These are phyloP conservation scores for Piprites chloris DNA, from an alignment of 2,113 vertebrate species.

Conservation along the genomic window DNA sequence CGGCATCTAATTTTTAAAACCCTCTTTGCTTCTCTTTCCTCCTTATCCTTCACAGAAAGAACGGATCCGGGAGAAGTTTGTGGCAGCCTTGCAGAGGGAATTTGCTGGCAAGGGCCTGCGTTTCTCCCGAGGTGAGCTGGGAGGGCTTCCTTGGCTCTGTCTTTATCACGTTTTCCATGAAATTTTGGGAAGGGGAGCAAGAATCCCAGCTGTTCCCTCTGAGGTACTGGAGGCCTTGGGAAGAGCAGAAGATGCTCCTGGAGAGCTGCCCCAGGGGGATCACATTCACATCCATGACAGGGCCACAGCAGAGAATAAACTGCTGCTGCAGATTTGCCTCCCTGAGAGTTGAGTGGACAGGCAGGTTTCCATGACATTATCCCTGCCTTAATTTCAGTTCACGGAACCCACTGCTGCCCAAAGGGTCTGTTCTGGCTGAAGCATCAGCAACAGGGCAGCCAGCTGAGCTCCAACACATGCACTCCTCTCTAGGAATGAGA, in stretches of 20 bases:
- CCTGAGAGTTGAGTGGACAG: background rate
- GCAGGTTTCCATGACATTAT: fast-evolving
- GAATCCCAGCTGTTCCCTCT: background rate
- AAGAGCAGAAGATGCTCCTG: background rate
- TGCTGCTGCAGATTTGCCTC: background rate
- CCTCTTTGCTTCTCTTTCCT: background rate
- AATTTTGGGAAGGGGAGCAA: background rate
- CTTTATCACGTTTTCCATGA: background rate
- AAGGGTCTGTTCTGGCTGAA: background rate
- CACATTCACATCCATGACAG: background rate
- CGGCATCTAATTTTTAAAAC: background rate
- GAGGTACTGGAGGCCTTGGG: background rate
- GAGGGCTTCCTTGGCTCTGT: background rate
- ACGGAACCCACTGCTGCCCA: background rate
- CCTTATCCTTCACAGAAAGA: constrained; percentile 80
- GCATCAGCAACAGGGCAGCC: background rate
- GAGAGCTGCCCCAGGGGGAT: background rate
- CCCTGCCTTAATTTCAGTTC: background rate
- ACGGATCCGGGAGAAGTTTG: constrained; percentile 94
- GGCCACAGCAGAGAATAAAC: background rate
- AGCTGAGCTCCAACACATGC: background rate
- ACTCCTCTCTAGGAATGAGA: background rate
- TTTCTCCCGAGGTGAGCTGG: constrained; percentile 88
- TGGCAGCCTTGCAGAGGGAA: constrained; percentile 89
- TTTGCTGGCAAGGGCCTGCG: constrained; percentile 94